Evolutionary conservation across 2,888 invertebrate genomes (phyloP).

Genomic region (Lathronympha strigana): DNA sequence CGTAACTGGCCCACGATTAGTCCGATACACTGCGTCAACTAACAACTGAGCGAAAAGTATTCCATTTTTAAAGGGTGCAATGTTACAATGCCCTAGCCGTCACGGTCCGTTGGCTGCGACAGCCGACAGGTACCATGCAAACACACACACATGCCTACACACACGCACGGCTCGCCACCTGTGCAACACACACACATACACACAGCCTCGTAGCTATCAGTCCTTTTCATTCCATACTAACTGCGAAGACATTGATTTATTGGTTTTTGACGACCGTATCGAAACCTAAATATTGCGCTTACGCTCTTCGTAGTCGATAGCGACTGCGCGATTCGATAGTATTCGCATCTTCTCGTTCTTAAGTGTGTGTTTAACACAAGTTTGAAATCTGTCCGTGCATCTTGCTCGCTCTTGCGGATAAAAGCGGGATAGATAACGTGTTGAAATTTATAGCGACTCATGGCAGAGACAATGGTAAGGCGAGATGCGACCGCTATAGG

Average conservation of each 20-base stretch:
- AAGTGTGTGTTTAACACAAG: no score
- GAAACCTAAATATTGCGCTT: not conserved
- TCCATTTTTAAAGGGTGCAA: constrained; percentile 59
- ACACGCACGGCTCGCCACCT: not conserved
- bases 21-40: constrained; percentile 8
- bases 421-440: no score
- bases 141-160: constrained; percentile 36
- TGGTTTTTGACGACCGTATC: not conserved
- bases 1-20: no score
- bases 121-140: constrained; percentile 58
- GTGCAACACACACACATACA: not conserved
- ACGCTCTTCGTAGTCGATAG: no score
- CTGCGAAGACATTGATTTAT: not conserved
- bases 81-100: constrained; percentile 62
- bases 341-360: no score
- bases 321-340: no score
- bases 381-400: no score
- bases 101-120: constrained; percentile 68
- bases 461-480: no score
- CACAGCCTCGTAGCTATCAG: constrained; percentile 1
- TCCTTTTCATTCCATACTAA: not conserved
- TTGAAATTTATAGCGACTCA: no score
- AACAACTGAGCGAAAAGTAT: constrained; percentile 36
- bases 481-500: no score
- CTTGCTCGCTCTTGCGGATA: no score